phyloP scores from a whole-genome alignment of 2,888 invertebrate genomes.

The Physocephala rufipes region DNA sequence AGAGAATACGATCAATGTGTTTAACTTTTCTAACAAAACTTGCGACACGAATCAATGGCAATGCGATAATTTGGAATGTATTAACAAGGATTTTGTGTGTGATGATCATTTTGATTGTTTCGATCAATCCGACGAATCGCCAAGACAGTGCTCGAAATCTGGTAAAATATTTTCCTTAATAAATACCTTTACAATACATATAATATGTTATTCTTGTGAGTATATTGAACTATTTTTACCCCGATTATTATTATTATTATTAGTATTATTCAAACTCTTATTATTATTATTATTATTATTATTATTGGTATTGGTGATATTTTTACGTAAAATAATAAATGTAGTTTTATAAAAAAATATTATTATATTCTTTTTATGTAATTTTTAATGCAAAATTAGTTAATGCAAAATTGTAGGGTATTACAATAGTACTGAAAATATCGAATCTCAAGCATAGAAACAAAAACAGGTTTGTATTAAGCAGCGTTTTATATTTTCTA shows the following conservation, averaged over 20 bases:
- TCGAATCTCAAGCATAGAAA: too few relatives aligned
- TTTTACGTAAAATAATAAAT: too few relatives aligned
- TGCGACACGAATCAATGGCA: constrained; percentile 68
- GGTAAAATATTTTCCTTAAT: constrained; percentile 52
- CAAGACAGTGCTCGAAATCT: constrained; percentile 53
- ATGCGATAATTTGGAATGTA: constrained; percentile 74
- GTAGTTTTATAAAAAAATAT: too few relatives aligned
- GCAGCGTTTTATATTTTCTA: too few relatives aligned
- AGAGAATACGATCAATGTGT: constrained; percentile 40
- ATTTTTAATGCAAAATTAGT: too few relatives aligned
- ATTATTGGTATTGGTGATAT: not conserved
- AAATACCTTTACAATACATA: not conserved
- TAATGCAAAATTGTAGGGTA: too few relatives aligned
- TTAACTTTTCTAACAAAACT: constrained; percentile 40
- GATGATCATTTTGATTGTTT: constrained; percentile 70
- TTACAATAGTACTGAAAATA: too few relatives aligned
- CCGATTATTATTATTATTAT: too few relatives aligned
- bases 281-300: not conserved
- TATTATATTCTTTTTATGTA: too few relatives aligned
- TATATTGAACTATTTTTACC: too few relatives aligned
- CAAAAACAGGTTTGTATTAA: too few relatives aligned
- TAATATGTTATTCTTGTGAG: not conserved
- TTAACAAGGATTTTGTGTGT: constrained; percentile 70
- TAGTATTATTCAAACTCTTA: too few relatives aligned
- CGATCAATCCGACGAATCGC: constrained; percentile 71